Percentiles rank a stretch among this genome's conserved stretches.
Conservation (phyloP, 2,888 invertebrate genomes). For the Leptopilina syphax region DNA sequence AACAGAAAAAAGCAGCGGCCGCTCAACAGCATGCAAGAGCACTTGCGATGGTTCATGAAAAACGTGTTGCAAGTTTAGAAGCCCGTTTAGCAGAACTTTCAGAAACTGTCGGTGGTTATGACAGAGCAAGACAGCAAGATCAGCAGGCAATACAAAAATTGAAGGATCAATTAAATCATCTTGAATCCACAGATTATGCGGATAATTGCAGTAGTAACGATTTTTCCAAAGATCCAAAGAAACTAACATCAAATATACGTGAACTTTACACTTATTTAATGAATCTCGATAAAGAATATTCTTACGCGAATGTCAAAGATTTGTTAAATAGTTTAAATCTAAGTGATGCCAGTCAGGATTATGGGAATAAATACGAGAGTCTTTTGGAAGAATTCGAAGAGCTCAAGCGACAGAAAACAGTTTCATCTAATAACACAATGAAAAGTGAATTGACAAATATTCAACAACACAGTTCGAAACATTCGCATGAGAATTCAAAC, state of each 20-base stretch:
- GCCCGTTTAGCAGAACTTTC: constrained; percentile 88
- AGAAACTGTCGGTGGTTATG: constrained; percentile 87
- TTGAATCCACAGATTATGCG: constrained; percentile 65
- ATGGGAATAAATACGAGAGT: constrained; percentile 80
- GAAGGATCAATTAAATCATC: constrained; percentile 76
- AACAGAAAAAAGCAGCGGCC: constrained; percentile 84
- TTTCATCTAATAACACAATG: constrained; percentile 48
- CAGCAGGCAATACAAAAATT: constrained; percentile 85
- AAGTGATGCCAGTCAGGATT: constrained; percentile 64
- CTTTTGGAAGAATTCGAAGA: constrained; percentile 84
- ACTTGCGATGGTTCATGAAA: constrained; percentile 85
- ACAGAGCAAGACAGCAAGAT: constrained; percentile 84
- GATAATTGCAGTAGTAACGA: constrained; percentile 56
- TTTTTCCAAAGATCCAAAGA: constrained; percentile 65
- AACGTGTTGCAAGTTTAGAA: constrained; percentile 87
- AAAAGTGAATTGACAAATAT: constrained; percentile 44
- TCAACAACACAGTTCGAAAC: constrained; percentile 56
- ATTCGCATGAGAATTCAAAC: constrained; percentile 60
- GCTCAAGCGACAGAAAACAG: constrained; percentile 78
- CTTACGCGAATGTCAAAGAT: constrained; percentile 70
- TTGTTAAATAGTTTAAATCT: constrained; percentile 76
- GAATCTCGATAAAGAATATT: constrained; percentile 75
- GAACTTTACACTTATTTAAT: constrained; percentile 76
- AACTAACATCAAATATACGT: constrained; percentile 76
- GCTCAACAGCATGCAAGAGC: constrained; percentile 86